These are phyloP conservation scores for Rhynchonycteris naso DNA, from an alignment of 2,797 vertebrate species.

Conservation along the genomic window DNA sequence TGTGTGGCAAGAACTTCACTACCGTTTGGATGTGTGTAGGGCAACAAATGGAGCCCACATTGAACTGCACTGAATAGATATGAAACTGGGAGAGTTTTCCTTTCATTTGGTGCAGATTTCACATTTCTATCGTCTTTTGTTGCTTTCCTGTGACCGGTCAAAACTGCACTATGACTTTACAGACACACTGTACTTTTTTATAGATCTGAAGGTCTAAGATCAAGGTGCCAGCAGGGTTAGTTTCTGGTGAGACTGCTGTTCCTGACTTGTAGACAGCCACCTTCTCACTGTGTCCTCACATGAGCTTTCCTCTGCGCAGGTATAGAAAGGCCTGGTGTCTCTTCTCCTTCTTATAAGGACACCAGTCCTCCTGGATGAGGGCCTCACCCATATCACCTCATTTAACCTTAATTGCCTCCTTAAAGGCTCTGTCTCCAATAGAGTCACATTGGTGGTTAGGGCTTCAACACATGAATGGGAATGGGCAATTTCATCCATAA, in stretches of 20 bases:
- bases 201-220: neutral
- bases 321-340: neutral
- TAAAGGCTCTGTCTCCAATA: neutral
- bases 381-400: neutral
- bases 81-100: no score
- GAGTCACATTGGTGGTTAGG: neutral
- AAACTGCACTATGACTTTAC: no score
- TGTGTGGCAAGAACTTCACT: no score
- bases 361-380: neutral
- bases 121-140: no score
- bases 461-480: neutral
- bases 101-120: no score
- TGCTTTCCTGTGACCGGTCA: no score
- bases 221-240: neutral
- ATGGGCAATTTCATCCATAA: neutral
- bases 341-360: neutral
- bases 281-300: no score
- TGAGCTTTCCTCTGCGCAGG: neutral
- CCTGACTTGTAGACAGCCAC: no score
- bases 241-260: no score
- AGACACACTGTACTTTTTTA: neutral
- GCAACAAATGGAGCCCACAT: no score
- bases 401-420: neutral
- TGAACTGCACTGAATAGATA: no score
- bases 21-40: no score